phyloP scores from a whole-genome alignment of 2,888 invertebrate species.

The Argyra leucocephala region DNA sequence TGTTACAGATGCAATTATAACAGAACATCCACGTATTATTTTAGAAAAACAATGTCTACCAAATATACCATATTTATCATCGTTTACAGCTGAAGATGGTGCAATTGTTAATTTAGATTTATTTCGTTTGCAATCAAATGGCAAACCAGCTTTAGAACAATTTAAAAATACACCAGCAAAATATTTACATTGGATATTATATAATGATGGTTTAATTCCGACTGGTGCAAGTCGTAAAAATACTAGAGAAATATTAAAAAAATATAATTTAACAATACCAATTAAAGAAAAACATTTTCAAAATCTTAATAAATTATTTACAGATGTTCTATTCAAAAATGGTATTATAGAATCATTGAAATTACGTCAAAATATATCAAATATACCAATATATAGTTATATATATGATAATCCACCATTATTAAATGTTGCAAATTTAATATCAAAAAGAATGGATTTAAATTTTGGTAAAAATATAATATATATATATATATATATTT shows the following conservation, averaged over 20 bases:
- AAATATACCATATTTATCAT: constrained; percentile 46
- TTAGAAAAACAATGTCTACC: constrained; percentile 49
- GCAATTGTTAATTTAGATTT: neutral
- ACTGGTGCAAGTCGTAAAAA: neutral
- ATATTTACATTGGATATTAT: neutral
- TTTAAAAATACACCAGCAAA: neutral
- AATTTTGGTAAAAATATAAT: neutral
- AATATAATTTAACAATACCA: neutral
- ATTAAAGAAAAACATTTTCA: neutral
- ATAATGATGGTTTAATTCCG: neutral
- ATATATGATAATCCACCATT: constrained; percentile 10
- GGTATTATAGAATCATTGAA: neutral
- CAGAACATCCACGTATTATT: constrained; percentile 52
- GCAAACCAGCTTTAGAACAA: neutral
- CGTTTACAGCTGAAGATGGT: constrained; percentile 7
- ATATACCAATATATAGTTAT: neutral
- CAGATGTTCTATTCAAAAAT: neutral
- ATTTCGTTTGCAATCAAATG: neutral
- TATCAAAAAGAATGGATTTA: neutral
- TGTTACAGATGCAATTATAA: constrained; percentile 51
- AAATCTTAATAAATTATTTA: neutral
- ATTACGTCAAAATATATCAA: neutral
- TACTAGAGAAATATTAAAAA: neutral
- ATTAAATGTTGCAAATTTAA: neutral
- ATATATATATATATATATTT: too few species aligned